Evolutionary conservation across 23 tunicate species (phyloP), one percentile per base, ranked within the genome.

Genomic region (Halocynthia aurantium): DNA sequence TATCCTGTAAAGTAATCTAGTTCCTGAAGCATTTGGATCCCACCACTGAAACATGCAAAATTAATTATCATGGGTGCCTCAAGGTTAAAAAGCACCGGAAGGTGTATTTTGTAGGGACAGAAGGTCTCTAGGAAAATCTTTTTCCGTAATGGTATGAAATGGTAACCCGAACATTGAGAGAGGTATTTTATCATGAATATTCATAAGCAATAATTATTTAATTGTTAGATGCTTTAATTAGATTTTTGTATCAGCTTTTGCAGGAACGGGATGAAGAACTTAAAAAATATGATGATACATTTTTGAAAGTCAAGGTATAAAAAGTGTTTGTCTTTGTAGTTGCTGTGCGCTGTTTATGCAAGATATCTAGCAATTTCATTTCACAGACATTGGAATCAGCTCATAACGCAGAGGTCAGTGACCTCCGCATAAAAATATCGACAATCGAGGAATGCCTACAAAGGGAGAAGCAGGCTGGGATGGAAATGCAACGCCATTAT

Each of bases 191-290:
- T 60, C n/a, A 60, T n/a, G 17, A 60, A 2, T 60, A 60, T 60
- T 60, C 64, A 60, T 18, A n/a, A 60, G 17, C 64, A 60, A 0
- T 60, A n/a, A 15, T 31, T 31, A 1, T 4, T 0, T 31, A 4
- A 31, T 31, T 31, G 44, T 1, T 31, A 31, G 44, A 31, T 60
- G 64, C 64, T 60, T 50, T 67, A 20, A 65, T 65, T 0, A 10
- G 2, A 8, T 65, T 65, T 72, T 31, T 31, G 44, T 31, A 31
- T 10, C 63, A 88, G 95, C 72, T 88, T 22, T 66, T 88, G 50
- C 81, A 83, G 13, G 87, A 83, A 62, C 50, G 95, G 71, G 95
- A 88, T 53, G 53, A 56, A 22, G 95, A 88, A 80, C 67, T 88
- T 6, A 66, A 79, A 69, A 51, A 51, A n/a, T 52, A 77, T 61